Percentiles rank a stretch among this genome's conserved stretches.
These are phyloP conservation scores for Montifringilla adamsi DNA, from an alignment of 2,113 vertebrate genomes.

Conservation along the genomic window DNA sequence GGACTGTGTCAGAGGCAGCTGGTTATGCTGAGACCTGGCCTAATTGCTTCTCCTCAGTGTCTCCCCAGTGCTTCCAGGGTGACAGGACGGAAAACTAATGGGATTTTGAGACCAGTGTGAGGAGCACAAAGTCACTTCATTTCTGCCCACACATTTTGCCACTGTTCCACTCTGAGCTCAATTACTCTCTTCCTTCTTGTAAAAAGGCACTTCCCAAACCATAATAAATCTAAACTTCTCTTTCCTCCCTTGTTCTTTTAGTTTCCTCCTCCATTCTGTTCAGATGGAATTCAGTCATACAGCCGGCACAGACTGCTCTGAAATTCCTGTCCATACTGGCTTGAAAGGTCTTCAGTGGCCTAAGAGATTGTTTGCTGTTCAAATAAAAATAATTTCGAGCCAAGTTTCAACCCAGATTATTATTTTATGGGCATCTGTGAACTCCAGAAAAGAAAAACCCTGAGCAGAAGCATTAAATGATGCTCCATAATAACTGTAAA, in stretches of 20 bases:
- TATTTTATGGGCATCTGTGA: neutral
- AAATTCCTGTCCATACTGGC: neutral
- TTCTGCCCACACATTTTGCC: neutral
- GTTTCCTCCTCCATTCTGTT: neutral
- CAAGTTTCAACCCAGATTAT: neutral
- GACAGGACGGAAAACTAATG: neutral
- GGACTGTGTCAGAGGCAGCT: neutral
- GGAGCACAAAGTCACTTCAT: neutral
- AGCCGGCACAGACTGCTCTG: neutral
- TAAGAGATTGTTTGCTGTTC: neutral
- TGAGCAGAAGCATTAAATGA: neutral
- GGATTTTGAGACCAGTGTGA: neutral
- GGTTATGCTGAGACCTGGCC: neutral
- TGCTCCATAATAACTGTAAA: neutral
- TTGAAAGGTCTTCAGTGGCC: neutral
- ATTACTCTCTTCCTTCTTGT: neutral
- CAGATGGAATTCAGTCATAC: neutral
- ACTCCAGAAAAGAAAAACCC: neutral
- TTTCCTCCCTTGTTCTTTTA: neutral
- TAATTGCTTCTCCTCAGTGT: neutral
- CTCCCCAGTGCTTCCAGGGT: neutral
- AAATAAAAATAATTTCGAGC: neutral
- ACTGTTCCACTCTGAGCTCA: neutral
- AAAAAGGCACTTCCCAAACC: neutral
- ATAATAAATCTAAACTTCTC: neutral